phyloP scores from a whole-genome alignment of 1,140 invertebrate species.

The Hylyphantes graminicola region DNA sequence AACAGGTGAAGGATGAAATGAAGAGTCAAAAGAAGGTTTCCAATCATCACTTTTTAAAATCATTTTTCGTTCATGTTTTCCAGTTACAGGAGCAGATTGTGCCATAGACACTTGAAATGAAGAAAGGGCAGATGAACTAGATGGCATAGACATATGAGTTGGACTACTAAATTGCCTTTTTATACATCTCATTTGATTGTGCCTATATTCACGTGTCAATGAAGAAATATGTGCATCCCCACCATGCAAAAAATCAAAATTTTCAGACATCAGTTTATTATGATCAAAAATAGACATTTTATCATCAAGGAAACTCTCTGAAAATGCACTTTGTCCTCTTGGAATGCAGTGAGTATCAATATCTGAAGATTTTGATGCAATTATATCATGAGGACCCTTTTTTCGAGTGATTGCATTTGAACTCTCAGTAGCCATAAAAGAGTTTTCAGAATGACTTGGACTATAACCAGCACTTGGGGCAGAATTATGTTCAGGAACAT shows the following conservation, averaged over 20 bases:
- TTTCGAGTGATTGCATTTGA: slow-evolving; percentile 8
- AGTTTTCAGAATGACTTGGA: slow-evolving; percentile 59
- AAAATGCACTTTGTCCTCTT: slow-evolving; percentile 46
- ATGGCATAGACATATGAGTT: slow-evolving; percentile 59
- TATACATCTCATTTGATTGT: slow-evolving; percentile 42
- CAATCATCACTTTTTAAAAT: slow-evolving; percentile 41
- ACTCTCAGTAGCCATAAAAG: slow-evolving; percentile 49
- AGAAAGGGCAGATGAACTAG: slow-evolving; percentile 51
- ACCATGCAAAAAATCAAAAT: neutral
- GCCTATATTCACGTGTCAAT: slow-evolving; percentile 21
- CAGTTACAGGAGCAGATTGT: slow-evolving; percentile 52
- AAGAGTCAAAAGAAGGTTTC: slow-evolving; percentile 30
- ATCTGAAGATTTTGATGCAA: slow-evolving; percentile 35
- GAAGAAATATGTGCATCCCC: slow-evolving; percentile 26
- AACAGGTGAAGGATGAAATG: slow-evolving; percentile 1
- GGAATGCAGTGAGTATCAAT: slow-evolving; percentile 33
- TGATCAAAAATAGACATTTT: slow-evolving; percentile 45
- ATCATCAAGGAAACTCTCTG: slow-evolving; percentile 54
- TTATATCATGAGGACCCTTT: slow-evolving; percentile 45
- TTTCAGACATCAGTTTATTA: slow-evolving; percentile 15
- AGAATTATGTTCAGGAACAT: slow-evolving; percentile 35
- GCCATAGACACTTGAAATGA: slow-evolving; percentile 49
- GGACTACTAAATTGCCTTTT: slow-evolving; percentile 60
- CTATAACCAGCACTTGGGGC: slow-evolving; percentile 20
- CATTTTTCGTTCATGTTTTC: slow-evolving; percentile 49